phyloP scores from a whole-genome alignment of 2,113 vertebrate species.

The Zapus hudsonius region DNA sequence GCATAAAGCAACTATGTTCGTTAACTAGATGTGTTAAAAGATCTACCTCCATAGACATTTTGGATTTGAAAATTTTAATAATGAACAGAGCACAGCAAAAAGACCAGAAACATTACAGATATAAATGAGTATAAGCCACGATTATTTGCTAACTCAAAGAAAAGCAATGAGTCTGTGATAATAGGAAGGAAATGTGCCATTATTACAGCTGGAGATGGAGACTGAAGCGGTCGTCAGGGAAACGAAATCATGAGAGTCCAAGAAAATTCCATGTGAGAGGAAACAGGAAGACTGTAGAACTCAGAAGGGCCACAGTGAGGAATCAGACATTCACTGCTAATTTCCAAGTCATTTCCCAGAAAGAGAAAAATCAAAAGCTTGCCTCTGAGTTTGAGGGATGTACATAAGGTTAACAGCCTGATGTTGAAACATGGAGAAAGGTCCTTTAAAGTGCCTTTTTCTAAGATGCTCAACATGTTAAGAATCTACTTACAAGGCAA shows the following conservation, averaged over 20 bases:
- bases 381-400: neutral
- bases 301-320: neutral
- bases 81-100: neutral
- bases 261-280: neutral
- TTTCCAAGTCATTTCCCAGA: neutral
- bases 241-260: neutral
- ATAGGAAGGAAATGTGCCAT: neutral
- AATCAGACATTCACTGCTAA: neutral
- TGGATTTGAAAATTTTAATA: constrained; percentile 30
- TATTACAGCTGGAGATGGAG: neutral
- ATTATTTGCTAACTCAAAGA: neutral
- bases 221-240: neutral
- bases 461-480: neutral
- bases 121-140: neutral
- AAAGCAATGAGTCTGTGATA: neutral
- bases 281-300: neutral
- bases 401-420: neutral
- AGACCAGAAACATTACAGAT: neutral
- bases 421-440: neutral
- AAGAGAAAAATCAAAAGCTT: constrained; percentile 33
- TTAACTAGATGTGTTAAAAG: neutral
- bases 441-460: neutral
- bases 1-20: neutral
- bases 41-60: neutral
- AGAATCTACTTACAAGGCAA: neutral